phyloP scores from a whole-genome alignment of 2,797 vertebrate genomes.

The Mus minutoides region DNA sequence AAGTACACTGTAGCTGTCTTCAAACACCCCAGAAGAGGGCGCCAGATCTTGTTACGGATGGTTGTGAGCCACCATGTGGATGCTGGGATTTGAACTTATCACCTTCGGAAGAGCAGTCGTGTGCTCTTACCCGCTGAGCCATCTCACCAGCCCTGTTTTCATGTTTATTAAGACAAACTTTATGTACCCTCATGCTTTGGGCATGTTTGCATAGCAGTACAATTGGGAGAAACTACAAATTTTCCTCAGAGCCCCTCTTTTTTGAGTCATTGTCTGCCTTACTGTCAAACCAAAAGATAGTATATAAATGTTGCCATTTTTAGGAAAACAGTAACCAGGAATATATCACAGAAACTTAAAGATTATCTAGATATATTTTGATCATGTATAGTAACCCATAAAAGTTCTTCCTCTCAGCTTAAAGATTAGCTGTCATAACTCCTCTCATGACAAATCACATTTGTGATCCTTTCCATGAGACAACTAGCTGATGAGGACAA shows the following conservation, averaged over 20 bases:
- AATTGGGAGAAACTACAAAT: background rate
- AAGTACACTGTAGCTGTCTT: no score
- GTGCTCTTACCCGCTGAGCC: no score
- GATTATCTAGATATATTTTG: background rate
- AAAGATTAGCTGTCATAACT: background rate
- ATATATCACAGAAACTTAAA: background rate
- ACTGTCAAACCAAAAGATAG: background rate
- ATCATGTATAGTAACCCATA: background rate
- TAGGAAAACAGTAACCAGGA: background rate
- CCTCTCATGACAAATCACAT: background rate
- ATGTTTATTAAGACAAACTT: slow-evolving; percentile 43
- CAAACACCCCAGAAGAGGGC: no score
- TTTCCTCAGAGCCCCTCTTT: background rate
- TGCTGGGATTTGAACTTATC: no score
- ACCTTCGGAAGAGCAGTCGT: no score
- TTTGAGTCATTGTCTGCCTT: background rate
- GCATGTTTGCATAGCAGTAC: background rate
- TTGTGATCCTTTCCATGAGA: background rate
- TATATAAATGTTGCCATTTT: slow-evolving; percentile 20
- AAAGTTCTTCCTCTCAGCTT: slow-evolving; percentile 11
- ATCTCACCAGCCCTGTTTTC: no score
- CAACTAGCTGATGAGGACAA: background rate
- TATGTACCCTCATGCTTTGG: background rate
- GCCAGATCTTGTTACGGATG: no score
- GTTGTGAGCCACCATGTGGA: no score